Base-by-base conservation (phyloP, 2,888 invertebrate species). In the Euzetes globulus region DNA sequence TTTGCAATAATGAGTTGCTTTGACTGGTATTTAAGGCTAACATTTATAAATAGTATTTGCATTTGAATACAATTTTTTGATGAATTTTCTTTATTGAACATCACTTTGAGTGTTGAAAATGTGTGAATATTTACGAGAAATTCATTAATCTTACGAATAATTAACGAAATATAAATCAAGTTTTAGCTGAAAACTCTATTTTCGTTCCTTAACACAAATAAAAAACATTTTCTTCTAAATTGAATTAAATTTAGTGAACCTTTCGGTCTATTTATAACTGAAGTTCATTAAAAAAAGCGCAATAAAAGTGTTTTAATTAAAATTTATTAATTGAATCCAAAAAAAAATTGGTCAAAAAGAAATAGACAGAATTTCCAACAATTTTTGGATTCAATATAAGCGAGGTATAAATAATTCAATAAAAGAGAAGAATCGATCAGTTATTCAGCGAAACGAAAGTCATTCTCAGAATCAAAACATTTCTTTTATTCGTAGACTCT, bases 111-210 rank as follows among this genome's bases (percentile, higher is more conserved):
- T 60, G 60, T 60, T 60, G 60, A 60, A 60, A 60, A 27, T 60
- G 60, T 60, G 29, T 33, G 25, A 60, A 33, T 33, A 29, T 60
- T 60, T 13, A 58, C 17, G 13, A 60, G 17, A 60, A 33, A 27
- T 60, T 60, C 60, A 60, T 60, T 60, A 60, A 60, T 60, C 60
- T 15, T 60, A 29, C 25, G 29, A 60, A 60, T 29, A 29, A 60
- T 60, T 60, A 60, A 29, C 29, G 9, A 60, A 29, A 60, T 60
- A 60, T 60, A 29, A 60, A 60, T 60, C 60, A 60, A 33, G n/a
- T 22, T 58, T 58, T 58, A 25, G 27, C 19, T 19, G 58, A 58
- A 58, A 25, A 58, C 19, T 27, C 58, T 25, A 58, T 58, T 58
- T 58, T 25, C 25, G 13, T 9, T 7, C 1, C 41, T 9, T 41